Evolutionary conservation across 1,140 invertebrate genomes (phyloP).

Genomic region (Drosophila ironensis): DNA sequence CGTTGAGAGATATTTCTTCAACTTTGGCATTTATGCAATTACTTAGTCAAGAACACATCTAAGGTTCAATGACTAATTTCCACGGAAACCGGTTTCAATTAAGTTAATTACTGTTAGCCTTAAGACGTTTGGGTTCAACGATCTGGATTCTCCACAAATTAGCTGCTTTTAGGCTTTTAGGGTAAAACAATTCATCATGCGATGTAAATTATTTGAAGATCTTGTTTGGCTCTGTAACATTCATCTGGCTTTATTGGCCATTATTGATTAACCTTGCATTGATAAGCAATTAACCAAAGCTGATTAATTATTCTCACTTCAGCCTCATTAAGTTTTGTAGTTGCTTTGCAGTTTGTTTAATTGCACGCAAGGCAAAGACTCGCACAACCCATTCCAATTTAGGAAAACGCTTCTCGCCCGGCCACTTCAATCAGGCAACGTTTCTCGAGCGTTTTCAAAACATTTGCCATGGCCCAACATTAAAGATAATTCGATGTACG

Average conservation of each 20-base stretch:
- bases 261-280: constrained; percentile 16
- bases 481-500: constrained; percentile 55
- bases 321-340: constrained; percentile 1
- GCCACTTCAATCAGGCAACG: constrained; percentile 23
- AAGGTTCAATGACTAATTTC: constrained; percentile 30
- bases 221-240: not conserved
- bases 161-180: too few species aligned
- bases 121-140: constrained; percentile 15
- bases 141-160: constrained; percentile 1
- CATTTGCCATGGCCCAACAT: constrained; percentile 54
- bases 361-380: constrained; percentile 15
- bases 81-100: constrained; percentile 6
- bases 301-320: constrained; percentile 21
- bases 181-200: too few species aligned
- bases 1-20: not conserved
- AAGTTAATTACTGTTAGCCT: constrained; percentile 7
- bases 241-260: not conserved
- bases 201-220: not conserved
- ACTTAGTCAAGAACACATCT: not conserved
- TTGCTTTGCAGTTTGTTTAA: constrained; percentile 7
- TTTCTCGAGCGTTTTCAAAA: constrained; percentile 44
- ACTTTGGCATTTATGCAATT: not conserved
- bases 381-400: constrained; percentile 4
- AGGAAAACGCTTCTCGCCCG: constrained; percentile 13
- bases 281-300: constrained; percentile 10